A percentile compares a stretch with the other conserved stretches of the same genome.
phyloP scores from a whole-genome alignment of 2,888 invertebrate genomes.

The Seira ritae region DNA sequence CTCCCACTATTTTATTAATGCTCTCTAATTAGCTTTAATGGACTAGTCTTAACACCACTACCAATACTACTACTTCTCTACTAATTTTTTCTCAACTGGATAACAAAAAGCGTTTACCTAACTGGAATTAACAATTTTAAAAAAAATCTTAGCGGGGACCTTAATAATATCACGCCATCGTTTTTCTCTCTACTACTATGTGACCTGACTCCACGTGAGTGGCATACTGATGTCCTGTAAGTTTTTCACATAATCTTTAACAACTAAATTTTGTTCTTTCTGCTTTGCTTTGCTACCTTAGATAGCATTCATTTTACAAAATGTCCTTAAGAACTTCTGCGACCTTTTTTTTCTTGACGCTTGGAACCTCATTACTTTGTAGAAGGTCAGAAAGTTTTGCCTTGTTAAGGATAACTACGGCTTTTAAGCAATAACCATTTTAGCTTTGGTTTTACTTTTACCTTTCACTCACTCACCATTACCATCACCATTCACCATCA shows the following conservation, averaged over 20 bases:
- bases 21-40: conserved; percentile 2
- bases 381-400: too few relatives aligned
- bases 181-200: conserved; percentile 7
- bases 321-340: too few relatives aligned
- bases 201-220: conserved; percentile 49
- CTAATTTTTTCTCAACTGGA: neutral
- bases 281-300: neutral
- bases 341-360: too few relatives aligned
- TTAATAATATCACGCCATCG: neutral
- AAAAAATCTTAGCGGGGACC: neutral
- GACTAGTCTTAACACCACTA: neutral
- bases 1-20: neutral
- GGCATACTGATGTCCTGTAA: conserved; percentile 52
- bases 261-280: neutral
- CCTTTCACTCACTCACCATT: too few relatives aligned
- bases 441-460: too few relatives aligned
- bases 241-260: conserved; percentile 27
- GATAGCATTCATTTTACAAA: too few relatives aligned
- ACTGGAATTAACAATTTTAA: conserved; percentile 1
- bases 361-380: too few relatives aligned
- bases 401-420: too few relatives aligned
- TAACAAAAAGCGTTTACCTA: neutral
- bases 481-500: too few relatives aligned
- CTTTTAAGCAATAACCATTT: too few relatives aligned
- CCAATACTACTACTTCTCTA: neutral